phyloP scores from a whole-genome alignment of 2,797 vertebrate species.

The Diceros bicornis region DNA sequence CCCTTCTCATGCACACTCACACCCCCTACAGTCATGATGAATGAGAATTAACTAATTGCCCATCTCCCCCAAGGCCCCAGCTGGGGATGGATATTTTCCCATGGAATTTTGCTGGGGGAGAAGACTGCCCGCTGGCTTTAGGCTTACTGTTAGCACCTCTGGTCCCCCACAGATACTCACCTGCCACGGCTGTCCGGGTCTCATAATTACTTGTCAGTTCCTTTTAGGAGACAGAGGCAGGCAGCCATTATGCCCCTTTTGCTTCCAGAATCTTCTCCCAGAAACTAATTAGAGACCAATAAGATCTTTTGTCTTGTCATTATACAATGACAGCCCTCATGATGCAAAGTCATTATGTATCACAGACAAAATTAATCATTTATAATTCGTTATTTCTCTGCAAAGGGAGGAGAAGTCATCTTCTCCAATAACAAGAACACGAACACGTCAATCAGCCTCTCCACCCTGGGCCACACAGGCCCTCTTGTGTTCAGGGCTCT shows the following conservation, averaged over 20 bases:
- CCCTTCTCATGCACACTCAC: not conserved
- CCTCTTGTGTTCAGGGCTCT: not conserved
- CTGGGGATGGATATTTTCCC: not conserved
- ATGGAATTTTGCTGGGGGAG: not conserved
- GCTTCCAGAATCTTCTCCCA: conserved; percentile 41
- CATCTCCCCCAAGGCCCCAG: not conserved
- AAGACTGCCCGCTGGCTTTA: not conserved
- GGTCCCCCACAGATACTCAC: not conserved
- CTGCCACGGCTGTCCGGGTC: not conserved
- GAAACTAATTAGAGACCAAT: conserved; percentile 23
- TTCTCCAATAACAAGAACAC: not conserved
- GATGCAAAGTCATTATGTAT: conserved; percentile 31
- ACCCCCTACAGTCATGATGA: not conserved
- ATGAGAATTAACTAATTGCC: conserved; percentile 4
- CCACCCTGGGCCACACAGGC: not conserved
- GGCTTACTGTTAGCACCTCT: not conserved
- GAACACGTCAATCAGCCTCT: not conserved
- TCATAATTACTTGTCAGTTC: not conserved
- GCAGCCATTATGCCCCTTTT: not conserved
- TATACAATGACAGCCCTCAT: not conserved
- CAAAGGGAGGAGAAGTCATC: not conserved
- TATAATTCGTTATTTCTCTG: conserved; percentile 56
- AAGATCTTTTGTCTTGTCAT: conserved; percentile 23
- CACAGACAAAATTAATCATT: conserved; percentile 56
- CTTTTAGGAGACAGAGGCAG: not conserved